Base-by-base conservation (phyloP, 2,797 vertebrate species). In the Phoebastria nigripes region DNA sequence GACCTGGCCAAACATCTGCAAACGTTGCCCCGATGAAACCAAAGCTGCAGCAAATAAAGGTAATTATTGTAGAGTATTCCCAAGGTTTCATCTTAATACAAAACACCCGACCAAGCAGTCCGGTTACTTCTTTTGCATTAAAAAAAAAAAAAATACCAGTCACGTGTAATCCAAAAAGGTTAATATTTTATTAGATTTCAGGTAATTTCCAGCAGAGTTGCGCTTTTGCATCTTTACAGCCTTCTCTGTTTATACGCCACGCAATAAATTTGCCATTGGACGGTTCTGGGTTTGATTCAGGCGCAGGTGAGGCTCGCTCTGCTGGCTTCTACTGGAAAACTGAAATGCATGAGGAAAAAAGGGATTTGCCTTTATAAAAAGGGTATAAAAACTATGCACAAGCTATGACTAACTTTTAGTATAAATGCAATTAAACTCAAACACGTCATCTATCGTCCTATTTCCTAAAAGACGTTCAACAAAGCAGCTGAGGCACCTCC, bases 391-490 rank as follows among this genome's bases (percentile, higher is more conserved):
- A 24, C 28, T 5, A 46, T 7, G 13, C 24, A 15, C 6, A 44
- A 61, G 39, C 54, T 66, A 11, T 3, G 2, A 6, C 7, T 26
- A 67, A 8, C 11, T 37, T 35, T 33, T 52, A 21, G 39, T 15
- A 21, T 11, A 33, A 37, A 18, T 6, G 83, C 26, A 14, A 10
- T 52, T 21, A 28, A 46, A 44, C 35, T 29, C 51, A 44, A 19
- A 11, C 62, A 5, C 3, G 2, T 37, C 12, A 15, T 33, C 33
- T 25, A 18, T 22, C 4, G 1, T 22, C 33, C 44, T 31, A 1
- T 35, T 67, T 31, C 62, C 31, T 66, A 12, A 25, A 35, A 42
- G 44, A 21, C 1, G 4, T 26, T 51, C 44, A 22, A 11, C 33
- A 62, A 70, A 29, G 55, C 55, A 42, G 39, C 46, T n/a, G 47